Evolutionary conservation across 2,113 vertebrate species (phyloP).

Genomic region (Passer domesticus): DNA sequence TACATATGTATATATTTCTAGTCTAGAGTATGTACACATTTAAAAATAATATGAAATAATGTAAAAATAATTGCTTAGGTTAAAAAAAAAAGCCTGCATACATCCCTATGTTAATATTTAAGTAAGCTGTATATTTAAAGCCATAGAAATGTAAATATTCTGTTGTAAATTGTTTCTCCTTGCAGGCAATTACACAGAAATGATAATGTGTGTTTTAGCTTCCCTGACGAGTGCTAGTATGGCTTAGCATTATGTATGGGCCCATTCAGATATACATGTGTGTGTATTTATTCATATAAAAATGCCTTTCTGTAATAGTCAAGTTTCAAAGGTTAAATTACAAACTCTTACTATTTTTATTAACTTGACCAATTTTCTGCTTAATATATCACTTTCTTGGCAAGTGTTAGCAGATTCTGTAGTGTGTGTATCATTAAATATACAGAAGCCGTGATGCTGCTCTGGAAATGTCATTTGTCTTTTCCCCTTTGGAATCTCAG

Average conservation of each 20-base stretch:
- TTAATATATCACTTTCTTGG: neutral
- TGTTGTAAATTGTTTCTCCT: neutral
- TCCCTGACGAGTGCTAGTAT: neutral
- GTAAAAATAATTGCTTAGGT: neutral
- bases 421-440: constrained; percentile 1
- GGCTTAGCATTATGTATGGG: neutral
- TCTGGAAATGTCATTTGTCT: neutral
- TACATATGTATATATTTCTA: neutral
- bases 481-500: neutral
- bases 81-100: neutral
- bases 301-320: neutral
- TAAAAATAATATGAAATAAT: neutral
- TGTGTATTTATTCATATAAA: neutral
- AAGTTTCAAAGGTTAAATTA: neutral
- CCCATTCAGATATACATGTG: neutral
- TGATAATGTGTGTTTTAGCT: neutral
- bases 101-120: neutral
- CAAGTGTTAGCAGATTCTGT: neutral
- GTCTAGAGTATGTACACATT: neutral
- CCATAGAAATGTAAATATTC: neutral
- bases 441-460: neutral
- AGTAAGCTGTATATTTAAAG: neutral
- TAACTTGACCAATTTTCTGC: neutral
- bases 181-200: neutral
- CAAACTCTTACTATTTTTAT: neutral